Percentiles rank a stretch among this genome's conserved stretches.
phyloP scores from a whole-genome alignment of 2,113 vertebrate genomes.

The Xiphophorus maculatus region DNA sequence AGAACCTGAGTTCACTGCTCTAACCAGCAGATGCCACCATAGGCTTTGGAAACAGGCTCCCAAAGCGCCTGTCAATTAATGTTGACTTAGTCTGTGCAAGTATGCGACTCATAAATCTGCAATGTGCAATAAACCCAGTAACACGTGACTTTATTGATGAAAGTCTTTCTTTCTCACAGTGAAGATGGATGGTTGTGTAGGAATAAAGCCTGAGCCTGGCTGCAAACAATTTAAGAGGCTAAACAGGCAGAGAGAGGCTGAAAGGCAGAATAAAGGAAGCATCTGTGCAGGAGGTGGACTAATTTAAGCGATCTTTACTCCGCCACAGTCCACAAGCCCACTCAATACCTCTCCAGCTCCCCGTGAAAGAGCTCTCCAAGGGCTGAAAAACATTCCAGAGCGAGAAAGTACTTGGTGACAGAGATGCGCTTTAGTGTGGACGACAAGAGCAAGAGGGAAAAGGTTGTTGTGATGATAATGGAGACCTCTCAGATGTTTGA shows the following conservation, averaged over 20 bases:
- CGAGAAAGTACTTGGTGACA: slow-evolving; percentile 65
- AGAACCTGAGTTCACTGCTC: slow-evolving; percentile 17
- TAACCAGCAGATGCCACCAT: slow-evolving; percentile 70
- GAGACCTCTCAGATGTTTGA: slow-evolving; percentile 37
- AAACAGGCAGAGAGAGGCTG: slow-evolving; percentile 59
- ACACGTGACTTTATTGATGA: not conserved
- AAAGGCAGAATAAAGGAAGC: slow-evolving; percentile 58
- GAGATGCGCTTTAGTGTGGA: slow-evolving; percentile 42
- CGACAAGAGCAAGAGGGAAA: slow-evolving; percentile 18
- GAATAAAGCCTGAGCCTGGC: slow-evolving; percentile 27
- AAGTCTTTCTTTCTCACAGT: slow-evolving; percentile 43
- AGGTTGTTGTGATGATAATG: slow-evolving; percentile 40
- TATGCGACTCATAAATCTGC: not conserved
- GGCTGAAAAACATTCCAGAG: slow-evolving; percentile 78
- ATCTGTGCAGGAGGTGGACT: slow-evolving; percentile 62
- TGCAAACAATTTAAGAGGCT: slow-evolving; percentile 61
- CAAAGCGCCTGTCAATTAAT: not conserved
- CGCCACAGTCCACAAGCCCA: slow-evolving; percentile 54
- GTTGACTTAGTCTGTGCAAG: not conserved
- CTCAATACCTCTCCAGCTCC: slow-evolving; percentile 63
- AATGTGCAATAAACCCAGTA: not conserved
- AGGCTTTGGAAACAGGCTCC: slow-evolving; percentile 9
- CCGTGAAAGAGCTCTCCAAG: slow-evolving; percentile 74
- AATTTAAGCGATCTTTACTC: slow-evolving; percentile 73
- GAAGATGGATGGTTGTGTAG: slow-evolving; percentile 38